Base-by-base conservation (phyloP, 2,113 vertebrate genomes). In the Xiphophorus couchianus region DNA sequence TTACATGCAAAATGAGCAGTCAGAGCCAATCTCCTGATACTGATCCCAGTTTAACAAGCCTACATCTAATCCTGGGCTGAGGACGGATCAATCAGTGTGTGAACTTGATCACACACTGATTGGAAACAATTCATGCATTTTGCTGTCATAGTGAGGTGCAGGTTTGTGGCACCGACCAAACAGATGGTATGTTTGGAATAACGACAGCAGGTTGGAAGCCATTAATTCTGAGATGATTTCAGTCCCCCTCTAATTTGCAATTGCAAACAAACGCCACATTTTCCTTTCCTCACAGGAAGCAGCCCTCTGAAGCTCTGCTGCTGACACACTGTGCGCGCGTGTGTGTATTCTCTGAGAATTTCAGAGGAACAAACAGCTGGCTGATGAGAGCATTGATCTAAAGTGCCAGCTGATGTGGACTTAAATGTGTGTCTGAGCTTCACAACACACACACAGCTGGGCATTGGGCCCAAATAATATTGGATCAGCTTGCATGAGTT, bases 361-460 rank as follows among this genome's bases (percentile, higher is more conserved):
- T 69, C 15, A 68, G 19, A 61, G 25, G n/a, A 77, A 71, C 82
- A 77, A 71, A 77, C 66, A 80, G 69, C 80, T 74, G 67, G 72
- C 79, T 81, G 77, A 80, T 86, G 78, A 80, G 31, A 39, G 74
- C 71, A 83, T 89, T 27, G 64, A 90, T 88, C 73, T 39, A 39
- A 69, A 81, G 79, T 74, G 64, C 62, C 48, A 44, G 74, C 39
- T 78, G 83, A 87, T 66, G 66, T 61, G 64, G 62, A 79, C 65
- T 80, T 80, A 62, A 86, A 87, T 63, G 60, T 44, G 48, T 69
- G 37, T 33, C 25, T 70, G 65, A 64, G 28, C 39, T 44, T 30
- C 25, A 61, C 5, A 69, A 64, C 27, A 35, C 25, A 73, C 31
- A 29, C 61, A 63, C 60, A 70, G 15, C 31, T 35, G 31, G 48